A percentile compares a stretch with the other conserved stretches of the same genome.
phyloP scores from a whole-genome alignment of 2,797 vertebrate species.

The Anabacerthia variegaticeps region DNA sequence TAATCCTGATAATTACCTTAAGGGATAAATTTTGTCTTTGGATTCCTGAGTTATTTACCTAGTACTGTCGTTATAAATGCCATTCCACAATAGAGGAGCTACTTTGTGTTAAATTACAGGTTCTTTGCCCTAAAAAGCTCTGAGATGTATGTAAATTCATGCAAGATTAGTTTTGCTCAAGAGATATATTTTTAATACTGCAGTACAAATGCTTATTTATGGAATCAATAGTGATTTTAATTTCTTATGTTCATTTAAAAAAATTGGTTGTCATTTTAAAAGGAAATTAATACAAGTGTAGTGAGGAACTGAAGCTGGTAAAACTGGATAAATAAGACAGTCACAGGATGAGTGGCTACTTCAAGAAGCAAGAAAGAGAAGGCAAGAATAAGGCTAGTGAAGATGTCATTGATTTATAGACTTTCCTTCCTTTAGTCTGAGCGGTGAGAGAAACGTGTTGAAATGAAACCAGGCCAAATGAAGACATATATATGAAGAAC shows the following conservation, averaged over 20 bases:
- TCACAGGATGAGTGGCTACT: not conserved
- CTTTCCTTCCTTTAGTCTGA: not conserved
- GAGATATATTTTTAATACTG: not conserved
- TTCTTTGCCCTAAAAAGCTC: not conserved
- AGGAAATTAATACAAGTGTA: not conserved
- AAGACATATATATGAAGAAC: not conserved
- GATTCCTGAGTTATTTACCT: constrained; percentile 7
- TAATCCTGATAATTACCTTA: not conserved
- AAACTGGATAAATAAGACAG: not conserved
- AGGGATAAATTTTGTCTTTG: constrained; percentile 10
- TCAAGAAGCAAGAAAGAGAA: not conserved
- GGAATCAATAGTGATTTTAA: not conserved
- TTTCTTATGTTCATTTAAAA: not conserved
- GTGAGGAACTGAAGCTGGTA: not conserved
- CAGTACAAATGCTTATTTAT: not conserved
- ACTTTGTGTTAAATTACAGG: not conserved
- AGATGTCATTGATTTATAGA: not conserved
- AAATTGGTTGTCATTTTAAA: not conserved
- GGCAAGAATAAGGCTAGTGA: not conserved
- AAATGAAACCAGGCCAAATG: constrained; percentile 24
- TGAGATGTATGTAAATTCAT: not conserved
- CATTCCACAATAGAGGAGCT: not conserved
- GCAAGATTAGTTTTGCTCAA: not conserved
- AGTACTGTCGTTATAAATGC: not conserved
- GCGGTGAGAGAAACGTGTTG: not conserved